phyloP scores from a whole-genome alignment of 2,888 invertebrate genomes.

The Sinotaia quadrata region DNA sequence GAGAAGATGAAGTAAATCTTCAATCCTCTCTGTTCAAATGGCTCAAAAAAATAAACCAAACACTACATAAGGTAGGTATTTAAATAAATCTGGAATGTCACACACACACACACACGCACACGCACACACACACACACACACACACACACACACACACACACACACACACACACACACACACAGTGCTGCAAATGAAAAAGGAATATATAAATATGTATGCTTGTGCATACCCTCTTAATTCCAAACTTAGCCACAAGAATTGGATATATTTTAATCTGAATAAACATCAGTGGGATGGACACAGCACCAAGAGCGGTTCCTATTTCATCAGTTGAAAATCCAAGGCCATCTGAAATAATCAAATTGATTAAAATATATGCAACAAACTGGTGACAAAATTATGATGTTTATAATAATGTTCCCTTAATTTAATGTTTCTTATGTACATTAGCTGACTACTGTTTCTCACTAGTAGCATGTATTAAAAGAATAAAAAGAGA shows the following conservation, averaged over 20 bases:
- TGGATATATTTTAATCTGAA: conserved; percentile 62
- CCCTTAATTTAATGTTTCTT: too few relatives aligned
- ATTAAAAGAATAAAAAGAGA: too few relatives aligned
- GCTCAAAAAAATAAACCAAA: not conserved
- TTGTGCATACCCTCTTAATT: conserved; percentile 53
- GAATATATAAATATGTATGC: not conserved
- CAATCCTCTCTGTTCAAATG: too few relatives aligned
- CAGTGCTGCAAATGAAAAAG: not conserved
- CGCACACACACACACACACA: too few relatives aligned
- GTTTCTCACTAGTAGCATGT: too few relatives aligned
- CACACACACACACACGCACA: too few relatives aligned
- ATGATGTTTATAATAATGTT: too few relatives aligned
- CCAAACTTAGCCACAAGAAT: conserved; percentile 53
- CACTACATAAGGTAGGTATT: not conserved
- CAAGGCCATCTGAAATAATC: conserved; percentile 64
- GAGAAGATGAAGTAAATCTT: not conserved
- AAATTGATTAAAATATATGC: too few relatives aligned
- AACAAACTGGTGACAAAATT: too few relatives aligned
- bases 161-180: conserved; percentile 5
- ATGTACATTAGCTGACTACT: too few relatives aligned
- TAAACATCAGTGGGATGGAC: conserved; percentile 57
- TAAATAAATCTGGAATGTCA: too few relatives aligned
- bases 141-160: too few relatives aligned
- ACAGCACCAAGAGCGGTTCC: conserved; percentile 59
- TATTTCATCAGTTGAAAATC: conserved; percentile 58